Base-by-base conservation (phyloP, 2,113 vertebrate species). In the Brevimyrus niger region DNA sequence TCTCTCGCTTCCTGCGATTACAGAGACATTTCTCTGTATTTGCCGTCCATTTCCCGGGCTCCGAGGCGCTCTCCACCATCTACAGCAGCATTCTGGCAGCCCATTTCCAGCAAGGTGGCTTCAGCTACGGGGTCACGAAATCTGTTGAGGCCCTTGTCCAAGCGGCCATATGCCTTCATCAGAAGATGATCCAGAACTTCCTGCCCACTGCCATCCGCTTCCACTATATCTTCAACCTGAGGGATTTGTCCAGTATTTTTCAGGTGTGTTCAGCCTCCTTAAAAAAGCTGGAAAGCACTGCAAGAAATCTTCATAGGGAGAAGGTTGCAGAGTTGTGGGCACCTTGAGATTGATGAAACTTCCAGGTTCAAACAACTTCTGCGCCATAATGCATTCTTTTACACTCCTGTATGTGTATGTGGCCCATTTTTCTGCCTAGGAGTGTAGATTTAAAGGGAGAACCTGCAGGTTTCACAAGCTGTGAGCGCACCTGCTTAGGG, bases 131-230 rank as follows among this genome's bases (percentile, higher is more conserved):
- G 1, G 94, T 97, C 88, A 94, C 95, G 84, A 96, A 95, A 92
- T 95, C 95, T 89, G 90, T 96, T 4, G 93, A 92, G 53, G 95
- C 92, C 38, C 91, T 96, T 46, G 87, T 92, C 58, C 93, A 96
- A 95, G 94, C 93, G 90, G 91, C 94, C 69, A 95, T 96, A 91
- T 96, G 93, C 93, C 94, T 97, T 86, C 94, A 96, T 92, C 96
- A 96, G 93, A 97, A 97, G 95, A 95, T 95, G 93, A 95, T 91
- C 38, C 95, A 96, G 92, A 96, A 96, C 94, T 96, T 97, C 91
- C 94, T 97, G 46, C 95, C 94, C 19, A 96, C 94, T 35, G 94
- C 95, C 46, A 96, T 96, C 88, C 95, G 94, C 91, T 96, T 97
- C 91, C 96, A 95, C 93, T 97, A 96, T 89, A 93, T 92, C 93